Base-by-base conservation (phyloP, 2,888 invertebrate genomes). In the Rotaria magnacalcarata region DNA sequence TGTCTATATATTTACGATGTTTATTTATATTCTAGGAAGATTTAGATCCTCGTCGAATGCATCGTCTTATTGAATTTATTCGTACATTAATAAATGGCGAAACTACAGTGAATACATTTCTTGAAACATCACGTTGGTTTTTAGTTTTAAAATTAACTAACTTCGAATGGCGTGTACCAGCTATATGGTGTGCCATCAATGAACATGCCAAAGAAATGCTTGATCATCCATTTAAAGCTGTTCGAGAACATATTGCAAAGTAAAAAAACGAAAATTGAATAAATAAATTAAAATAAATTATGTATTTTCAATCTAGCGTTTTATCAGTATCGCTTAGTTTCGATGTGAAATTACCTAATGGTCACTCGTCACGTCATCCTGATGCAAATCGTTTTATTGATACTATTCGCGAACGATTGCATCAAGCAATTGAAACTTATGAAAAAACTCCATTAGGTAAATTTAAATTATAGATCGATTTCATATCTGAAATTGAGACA, bases 161-260 rank as follows among this genome's bases (percentile, higher is more conserved):
- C 87, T 93, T 95, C 88, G 93, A 94, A 43, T 96, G 96, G 96
- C 92, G 95, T 52, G 93, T 94, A 43, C 93, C 94, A 0, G 93
- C 94, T 87, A 90, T 95, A 43, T 93, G 94, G 85, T 92, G 93
- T 58, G 21, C 67, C 10, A 67, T 27, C 2, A 67, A n/a, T 67
- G 27, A 67, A 67, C 67, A 67, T 67, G 27, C 67, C 0, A 67
- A 67, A 67, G 92, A 94, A 84, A 89, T 95, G 27, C 88, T 92
- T 84, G 91, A 92, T 21, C 95, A 95, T 91, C 94, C 94, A 0
- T 96, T 95, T 90, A 95, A 96, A 90, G 95, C 95, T 90, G 94
- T 96, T 10, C 92, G 96, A 10, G 94, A 95, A 88, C 93, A 94
- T 85, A 92, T 96, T 34, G 95, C 94, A 88, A 93, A 93, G 93